Evolutionary conservation across 2,888 invertebrate species (phyloP), one percentile per base, ranked within the genome.

Genomic region (Rotaria socialis): DNA sequence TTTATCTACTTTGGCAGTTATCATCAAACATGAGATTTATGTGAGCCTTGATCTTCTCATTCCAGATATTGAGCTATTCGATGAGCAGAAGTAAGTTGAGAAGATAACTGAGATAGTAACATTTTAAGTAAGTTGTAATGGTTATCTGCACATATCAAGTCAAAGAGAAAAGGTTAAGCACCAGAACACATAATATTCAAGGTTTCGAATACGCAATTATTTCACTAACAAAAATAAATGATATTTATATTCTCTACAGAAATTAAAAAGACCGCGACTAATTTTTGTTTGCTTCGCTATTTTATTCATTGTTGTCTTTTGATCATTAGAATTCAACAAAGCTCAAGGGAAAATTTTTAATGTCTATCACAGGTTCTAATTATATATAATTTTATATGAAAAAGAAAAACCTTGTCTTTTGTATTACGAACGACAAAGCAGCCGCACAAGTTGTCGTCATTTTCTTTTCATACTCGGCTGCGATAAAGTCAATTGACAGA

Each of bases 41-140:
- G 67, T 19, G 35, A 67, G 35, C 67, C 67, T 67, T 67, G 67
- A 41, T 67, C 67, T 35, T 67, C 35, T 67, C 67, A 67, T 67
- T 14, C 35, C 35, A 67, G 16, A 67, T 35, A 41, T 35, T 19
- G 67, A 67, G 19, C 35, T 19, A 67, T 67, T 19, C 67, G 19
- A 41, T 67, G 35, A 35, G 35, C 35, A 35, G 16, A 35, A 27
- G 35, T 16, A 67, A 67, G 35, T 19, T 35, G 27, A 67, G 10
- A 41, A 16, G 35, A 67, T 67, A 67, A 67, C 67, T 19, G 35
- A 67, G 67, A 67, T 67, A 41, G 35, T 67, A 35, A 7, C 67
- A 41, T 35, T 35, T 67, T 35, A 19, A 35, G 35, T 35, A 67
- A 67, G 27, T 11, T 4, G 11, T 8, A n/a, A 35, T 0, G 14